Evolutionary conservation across 1,140 invertebrate species (phyloP).

Genomic region (Plodia interpunctella): DNA sequence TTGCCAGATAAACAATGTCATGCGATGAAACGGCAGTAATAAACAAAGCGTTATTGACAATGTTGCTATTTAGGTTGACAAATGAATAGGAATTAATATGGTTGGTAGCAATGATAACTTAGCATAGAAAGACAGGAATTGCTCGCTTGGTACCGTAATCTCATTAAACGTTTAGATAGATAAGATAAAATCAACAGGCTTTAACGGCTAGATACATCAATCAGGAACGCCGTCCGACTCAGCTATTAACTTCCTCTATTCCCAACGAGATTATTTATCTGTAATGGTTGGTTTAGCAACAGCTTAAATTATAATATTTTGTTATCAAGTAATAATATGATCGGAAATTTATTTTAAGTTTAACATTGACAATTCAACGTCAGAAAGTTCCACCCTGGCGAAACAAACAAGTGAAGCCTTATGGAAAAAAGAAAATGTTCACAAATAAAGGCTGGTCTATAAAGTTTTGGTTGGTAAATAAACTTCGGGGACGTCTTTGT

Average conservation of each 20-base stretch:
- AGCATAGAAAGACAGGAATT: conserved; percentile 41
- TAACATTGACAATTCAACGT: no score
- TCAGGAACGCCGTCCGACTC: conserved; percentile 37
- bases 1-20: conserved; percentile 26
- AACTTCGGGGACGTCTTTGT: no score
- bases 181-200: conserved; percentile 54
- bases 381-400: no score
- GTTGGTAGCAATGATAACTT: conserved; percentile 13
- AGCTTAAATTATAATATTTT: background rate
- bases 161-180: conserved; percentile 61
- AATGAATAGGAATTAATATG: conserved; percentile 7
- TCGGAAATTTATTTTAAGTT: background rate
- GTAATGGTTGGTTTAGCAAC: background rate
- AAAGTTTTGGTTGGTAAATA: no score
- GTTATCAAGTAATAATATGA: background rate
- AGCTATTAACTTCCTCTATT: conserved; percentile 17
- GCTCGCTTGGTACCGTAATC: conserved; percentile 58
- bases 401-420: no score
- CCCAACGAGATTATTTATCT: conserved; percentile 5
- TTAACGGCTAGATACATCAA: conserved; percentile 58
- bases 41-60: conserved; percentile 15
- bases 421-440: no score
- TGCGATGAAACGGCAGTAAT: conserved; percentile 17
- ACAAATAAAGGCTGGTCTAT: no score
- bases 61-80: conserved; percentile 7